phyloP scores from a whole-genome alignment of 2,888 invertebrate species.

The Tinea semifulvella region DNA sequence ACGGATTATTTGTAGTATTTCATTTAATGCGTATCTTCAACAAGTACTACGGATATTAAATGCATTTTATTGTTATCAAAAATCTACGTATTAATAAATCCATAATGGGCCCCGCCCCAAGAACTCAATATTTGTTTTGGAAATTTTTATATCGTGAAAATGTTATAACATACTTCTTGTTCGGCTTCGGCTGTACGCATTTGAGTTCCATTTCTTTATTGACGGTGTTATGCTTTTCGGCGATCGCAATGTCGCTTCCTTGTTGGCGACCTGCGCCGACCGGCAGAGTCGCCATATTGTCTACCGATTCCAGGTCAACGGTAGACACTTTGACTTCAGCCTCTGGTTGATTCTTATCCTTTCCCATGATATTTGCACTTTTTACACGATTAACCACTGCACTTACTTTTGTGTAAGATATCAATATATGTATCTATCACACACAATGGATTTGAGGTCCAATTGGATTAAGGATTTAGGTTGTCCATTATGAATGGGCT shows the following conservation, averaged over 20 bases:
- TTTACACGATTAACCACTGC: slow-evolving; percentile 20
- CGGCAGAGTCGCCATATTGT: slow-evolving; percentile 90
- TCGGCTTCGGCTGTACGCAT: slow-evolving; percentile 84
- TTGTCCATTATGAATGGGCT: slow-evolving; percentile 9
- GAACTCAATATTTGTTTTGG: too few species aligned
- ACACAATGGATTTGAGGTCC: background rate
- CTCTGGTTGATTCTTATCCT: slow-evolving; percentile 63
- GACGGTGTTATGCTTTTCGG: slow-evolving; percentile 83
- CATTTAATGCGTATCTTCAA: too few species aligned
- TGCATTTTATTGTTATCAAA: too few species aligned
- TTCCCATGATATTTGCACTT: slow-evolving; percentile 43
- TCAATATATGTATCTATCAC: background rate
- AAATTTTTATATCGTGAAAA: background rate
- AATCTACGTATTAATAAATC: too few species aligned
- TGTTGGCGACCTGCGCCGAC: slow-evolving; percentile 78
- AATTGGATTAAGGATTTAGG: slow-evolving; percentile 5
- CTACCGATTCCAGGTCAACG: slow-evolving; percentile 85
- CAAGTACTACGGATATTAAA: too few species aligned
- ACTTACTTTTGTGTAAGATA: slow-evolving; percentile 5
- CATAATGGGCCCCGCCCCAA: slow-evolving; percentile 8
- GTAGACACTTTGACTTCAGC: slow-evolving; percentile 90
- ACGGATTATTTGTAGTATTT: too few species aligned
- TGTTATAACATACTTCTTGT: slow-evolving; percentile 76
- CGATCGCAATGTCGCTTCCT: slow-evolving; percentile 76
- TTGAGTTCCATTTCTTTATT: slow-evolving; percentile 90